Evolutionary conservation across 2,888 invertebrate species (phyloP).

Genomic region (Ceratothoa steindachneri): DNA sequence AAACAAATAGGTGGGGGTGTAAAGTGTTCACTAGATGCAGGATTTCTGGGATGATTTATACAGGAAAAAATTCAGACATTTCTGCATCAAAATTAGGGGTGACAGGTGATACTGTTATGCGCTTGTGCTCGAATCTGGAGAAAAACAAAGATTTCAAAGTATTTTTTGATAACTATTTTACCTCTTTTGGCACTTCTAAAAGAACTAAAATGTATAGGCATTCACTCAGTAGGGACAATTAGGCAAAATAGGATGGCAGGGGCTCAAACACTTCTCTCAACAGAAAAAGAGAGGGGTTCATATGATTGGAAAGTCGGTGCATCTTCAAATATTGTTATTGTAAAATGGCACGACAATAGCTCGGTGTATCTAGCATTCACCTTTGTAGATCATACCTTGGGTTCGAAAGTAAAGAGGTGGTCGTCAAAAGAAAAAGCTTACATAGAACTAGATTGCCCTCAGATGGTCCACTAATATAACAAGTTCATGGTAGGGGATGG

Average conservation of each 20-base stretch:
- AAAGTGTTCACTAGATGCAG: conserved; percentile 2
- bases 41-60: conserved; percentile 7
- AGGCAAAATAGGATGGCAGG: neutral
- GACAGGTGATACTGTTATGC: neutral
- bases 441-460: neutral
- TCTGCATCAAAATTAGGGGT: neutral
- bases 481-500: conserved; percentile 13
- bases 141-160: conserved; percentile 1
- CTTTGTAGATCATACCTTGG: neutral
- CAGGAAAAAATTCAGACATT: neutral
- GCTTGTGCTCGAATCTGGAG: neutral
- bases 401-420: conserved; percentile 9
- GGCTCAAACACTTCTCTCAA: neutral
- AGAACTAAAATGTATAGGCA: neutral
- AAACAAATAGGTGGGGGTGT: conserved; percentile 11
- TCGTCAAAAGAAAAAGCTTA: conserved; percentile 2
- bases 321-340: neutral
- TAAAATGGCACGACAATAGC: neutral
- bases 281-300: neutral
- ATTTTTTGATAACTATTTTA: neutral
- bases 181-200: neutral
- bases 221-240: conserved; percentile 5
- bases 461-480: conserved; percentile 15
- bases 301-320: conserved; percentile 9
- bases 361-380: conserved; percentile 1